phyloP scores from a whole-genome alignment of 2,797 vertebrate genomes.

The Ibycter americanus region DNA sequence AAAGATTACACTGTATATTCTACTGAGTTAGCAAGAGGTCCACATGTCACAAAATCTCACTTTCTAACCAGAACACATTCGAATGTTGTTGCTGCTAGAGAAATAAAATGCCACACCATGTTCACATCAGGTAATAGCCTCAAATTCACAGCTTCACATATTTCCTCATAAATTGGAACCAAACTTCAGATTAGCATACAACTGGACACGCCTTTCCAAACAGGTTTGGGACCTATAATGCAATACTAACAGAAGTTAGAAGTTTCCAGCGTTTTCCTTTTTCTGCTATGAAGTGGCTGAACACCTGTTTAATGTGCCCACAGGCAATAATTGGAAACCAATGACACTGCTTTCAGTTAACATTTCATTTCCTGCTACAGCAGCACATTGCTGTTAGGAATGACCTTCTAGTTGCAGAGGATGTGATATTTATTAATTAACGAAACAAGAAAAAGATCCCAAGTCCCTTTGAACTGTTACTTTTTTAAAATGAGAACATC shows the following conservation, averaged over 20 bases:
- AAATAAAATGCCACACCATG: background rate
- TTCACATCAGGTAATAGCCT: background rate
- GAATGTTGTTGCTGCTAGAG: background rate
- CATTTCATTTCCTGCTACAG: constrained; percentile 55
- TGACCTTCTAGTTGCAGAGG: constrained; percentile 64
- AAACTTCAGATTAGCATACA: background rate
- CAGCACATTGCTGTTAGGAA: constrained; percentile 17
- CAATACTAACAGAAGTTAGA: background rate
- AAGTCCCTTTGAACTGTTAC: constrained; percentile 49
- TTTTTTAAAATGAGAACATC: background rate
- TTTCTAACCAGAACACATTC: background rate
- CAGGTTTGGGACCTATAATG: background rate
- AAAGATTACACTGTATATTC: rapidly evolving
- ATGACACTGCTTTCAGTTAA: constrained; percentile 24
- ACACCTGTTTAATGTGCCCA: constrained; percentile 79
- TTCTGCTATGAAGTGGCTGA: constrained; percentile 34
- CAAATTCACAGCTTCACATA: background rate
- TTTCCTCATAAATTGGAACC: background rate
- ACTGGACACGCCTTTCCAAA: background rate
- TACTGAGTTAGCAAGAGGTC: background rate
- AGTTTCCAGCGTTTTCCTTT: constrained; percentile 10
- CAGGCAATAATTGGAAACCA: constrained; percentile 71
- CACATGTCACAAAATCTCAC: background rate
- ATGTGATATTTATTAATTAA: constrained; percentile 68
- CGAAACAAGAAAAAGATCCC: constrained; percentile 55